Evolutionary conservation across 2,797 vertebrate species (phyloP), one percentile per base, ranked within the genome.

Genomic region (Myotis planiceps): DNA sequence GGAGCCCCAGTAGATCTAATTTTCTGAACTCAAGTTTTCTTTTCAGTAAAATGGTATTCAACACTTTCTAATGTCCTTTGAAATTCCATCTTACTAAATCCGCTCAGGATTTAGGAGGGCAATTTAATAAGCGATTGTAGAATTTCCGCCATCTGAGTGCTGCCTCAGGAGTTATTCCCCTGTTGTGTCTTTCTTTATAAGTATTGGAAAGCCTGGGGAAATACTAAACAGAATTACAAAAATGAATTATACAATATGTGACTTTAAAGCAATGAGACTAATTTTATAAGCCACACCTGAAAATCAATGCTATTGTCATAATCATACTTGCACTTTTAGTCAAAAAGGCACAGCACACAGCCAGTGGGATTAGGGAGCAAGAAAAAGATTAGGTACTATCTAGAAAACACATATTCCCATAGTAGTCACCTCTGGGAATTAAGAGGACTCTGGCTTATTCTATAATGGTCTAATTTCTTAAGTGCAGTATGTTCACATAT

Each of bases 231-330:
- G 90, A 97, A 97, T 96, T 95, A 95, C n/a, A 94, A 96, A 97
- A 97, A 88, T 93, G 93, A 97, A 97, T 96, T 96, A 95, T 78
- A 92, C 47, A 97, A 93, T 92, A 93, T 94, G 78, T 94, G 93
- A 88, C 97, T 97, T 95, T 96, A 97, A 97, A 97, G 85, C 94
- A 95, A 92, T 97, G 92, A 97, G 94, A 96, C 94, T 93, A 95
- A 90, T 96, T 96, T 84, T 86, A 79, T 1, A 90, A 93, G 69
- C 53, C 81, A 96, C 69, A 95, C 93, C 95, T 97, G 88, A 92
- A 96, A 97, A 95, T 96, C 95, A 94, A 76, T 88, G 68, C 71
- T 69, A 53, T 87, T 92, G 95, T 23, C 81, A 78, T 90, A 95
- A 95, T 97, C 93, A 87, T n/a, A 68, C 45, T 94, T 85, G 27